These are phyloP conservation scores for Agapornis canus DNA, from an alignment of 2,797 vertebrate genomes.

Conservation along the genomic window DNA sequence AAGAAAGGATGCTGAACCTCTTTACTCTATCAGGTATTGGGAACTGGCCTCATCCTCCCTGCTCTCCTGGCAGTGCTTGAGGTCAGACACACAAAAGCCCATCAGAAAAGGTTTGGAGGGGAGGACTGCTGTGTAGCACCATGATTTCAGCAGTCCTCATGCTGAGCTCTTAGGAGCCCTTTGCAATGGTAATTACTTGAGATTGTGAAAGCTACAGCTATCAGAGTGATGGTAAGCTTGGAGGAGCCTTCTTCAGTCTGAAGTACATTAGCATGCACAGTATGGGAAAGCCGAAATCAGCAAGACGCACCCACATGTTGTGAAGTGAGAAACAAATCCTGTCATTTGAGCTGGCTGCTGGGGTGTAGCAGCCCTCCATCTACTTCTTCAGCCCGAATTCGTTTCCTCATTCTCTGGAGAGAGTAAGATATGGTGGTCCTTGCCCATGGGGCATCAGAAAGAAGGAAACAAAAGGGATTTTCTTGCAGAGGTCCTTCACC, in stretches of 20 bases:
- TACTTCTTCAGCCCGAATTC: background rate
- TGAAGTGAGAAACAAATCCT: background rate
- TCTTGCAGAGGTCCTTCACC: background rate
- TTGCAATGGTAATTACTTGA: background rate
- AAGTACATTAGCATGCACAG: background rate
- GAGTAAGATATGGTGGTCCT: background rate
- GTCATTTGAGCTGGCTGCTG: background rate
- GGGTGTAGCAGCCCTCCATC: background rate
- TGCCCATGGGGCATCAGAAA: background rate
- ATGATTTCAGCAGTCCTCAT: rapidly evolving
- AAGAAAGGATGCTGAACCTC: background rate
- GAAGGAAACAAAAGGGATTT: background rate
- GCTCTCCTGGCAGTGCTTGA: background rate
- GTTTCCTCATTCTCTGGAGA: background rate
- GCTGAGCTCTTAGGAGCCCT: background rate
- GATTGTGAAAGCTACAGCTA: background rate
- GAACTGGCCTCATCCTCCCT: background rate
- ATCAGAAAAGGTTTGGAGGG: background rate
- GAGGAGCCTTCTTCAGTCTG: background rate
- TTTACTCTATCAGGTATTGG: background rate
- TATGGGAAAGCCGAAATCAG: background rate
- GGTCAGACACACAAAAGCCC: background rate
- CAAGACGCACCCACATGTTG: rapidly evolving
- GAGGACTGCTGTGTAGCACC: background rate
- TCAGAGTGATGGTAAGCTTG: background rate